These are phyloP conservation scores for Drosophila melanica DNA, from an alignment of 1,140 invertebrate species.

Conservation along the genomic window DNA sequence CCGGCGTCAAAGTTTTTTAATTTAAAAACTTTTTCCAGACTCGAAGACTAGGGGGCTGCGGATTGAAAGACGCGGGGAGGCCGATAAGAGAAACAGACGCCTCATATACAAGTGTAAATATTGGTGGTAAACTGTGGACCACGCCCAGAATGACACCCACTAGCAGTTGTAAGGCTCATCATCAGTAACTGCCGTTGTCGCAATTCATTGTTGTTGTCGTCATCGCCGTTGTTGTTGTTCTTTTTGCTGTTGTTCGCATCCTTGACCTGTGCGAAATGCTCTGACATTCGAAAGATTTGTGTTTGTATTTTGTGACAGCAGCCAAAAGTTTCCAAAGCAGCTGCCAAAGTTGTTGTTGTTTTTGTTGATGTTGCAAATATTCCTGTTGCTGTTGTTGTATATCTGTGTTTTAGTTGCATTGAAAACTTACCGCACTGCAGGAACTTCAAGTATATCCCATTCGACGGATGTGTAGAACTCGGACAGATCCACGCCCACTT, in stretches of 20 bases:
- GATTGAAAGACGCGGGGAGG: neutral
- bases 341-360: conserved; percentile 58
- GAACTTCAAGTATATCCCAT: conserved; percentile 99
- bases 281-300: conserved; percentile 68
- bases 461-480: conserved; percentile 98
- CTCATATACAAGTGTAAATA: conserved; percentile 62
- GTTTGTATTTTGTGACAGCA: conserved; percentile 78
- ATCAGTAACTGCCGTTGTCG: conserved; percentile 34
- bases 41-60: conserved; percentile 9
- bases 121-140: conserved; percentile 34
- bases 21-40: conserved; percentile 71
- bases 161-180: conserved; percentile 18
- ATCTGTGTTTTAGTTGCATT: conserved; percentile 8
- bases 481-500: conserved; percentile 95
- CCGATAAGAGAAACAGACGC: conserved; percentile 7
- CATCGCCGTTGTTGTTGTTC: neutral
- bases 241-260: conserved; percentile 43
- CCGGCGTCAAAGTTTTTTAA: conserved; percentile 74
- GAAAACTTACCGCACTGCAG: conserved; percentile 91
- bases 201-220: neutral
- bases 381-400: conserved; percentile 8
- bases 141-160: conserved; percentile 31
- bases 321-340: conserved; percentile 72
- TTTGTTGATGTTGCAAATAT: neutral
- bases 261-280: conserved; percentile 63